Conservation (phyloP, 2,113 vertebrate genomes). For the Melanocharis versteri region DNA sequence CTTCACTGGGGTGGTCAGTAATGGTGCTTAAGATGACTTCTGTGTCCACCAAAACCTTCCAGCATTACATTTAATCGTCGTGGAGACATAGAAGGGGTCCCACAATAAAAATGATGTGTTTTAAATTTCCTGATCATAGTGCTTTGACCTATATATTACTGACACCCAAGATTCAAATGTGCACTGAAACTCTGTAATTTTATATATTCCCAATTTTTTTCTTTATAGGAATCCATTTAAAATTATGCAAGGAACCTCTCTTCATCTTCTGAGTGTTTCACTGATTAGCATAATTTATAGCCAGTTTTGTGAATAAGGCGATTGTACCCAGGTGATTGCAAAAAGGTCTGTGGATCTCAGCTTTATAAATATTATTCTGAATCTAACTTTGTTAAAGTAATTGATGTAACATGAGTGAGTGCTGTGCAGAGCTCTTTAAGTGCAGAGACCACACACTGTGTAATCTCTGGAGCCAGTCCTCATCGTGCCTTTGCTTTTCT, state of each 20-base stretch:
- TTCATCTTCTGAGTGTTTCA: not conserved
- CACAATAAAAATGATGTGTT: not conserved
- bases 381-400: conserved; percentile 25
- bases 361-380: conserved; percentile 46
- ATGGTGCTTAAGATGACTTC: not conserved
- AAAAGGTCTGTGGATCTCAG: not conserved
- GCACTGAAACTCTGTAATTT: not conserved
- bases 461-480: conserved; percentile 10
- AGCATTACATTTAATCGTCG: not conserved
- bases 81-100: not conserved
- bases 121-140: not conserved
- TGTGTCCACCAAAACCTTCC: not conserved
- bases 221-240: not conserved
- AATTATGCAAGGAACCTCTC: not conserved
- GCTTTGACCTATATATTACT: not conserved
- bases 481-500: conserved; percentile 2
- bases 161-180: not conserved
- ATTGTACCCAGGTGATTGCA: conserved; percentile 47
- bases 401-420: conserved; percentile 30
- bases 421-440: not conserved
- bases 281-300: conserved; percentile 20
- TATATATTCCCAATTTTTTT: not conserved
- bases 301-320: conserved; percentile 13
- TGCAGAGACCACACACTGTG: conserved; percentile 20
- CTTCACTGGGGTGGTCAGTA: not conserved